Base-by-base conservation (phyloP, 2,888 invertebrate species). In the Ephialtes manifestator region DNA sequence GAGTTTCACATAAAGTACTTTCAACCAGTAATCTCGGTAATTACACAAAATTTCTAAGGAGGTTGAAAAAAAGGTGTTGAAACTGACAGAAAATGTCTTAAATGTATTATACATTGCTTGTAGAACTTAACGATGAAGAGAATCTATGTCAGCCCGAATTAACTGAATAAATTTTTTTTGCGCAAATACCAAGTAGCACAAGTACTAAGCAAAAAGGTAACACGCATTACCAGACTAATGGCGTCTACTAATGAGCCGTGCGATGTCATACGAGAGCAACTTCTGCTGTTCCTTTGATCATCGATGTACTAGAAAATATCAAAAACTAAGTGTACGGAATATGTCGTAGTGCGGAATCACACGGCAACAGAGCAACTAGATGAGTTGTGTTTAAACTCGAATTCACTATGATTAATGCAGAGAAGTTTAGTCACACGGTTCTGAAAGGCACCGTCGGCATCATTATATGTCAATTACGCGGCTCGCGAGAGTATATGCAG, bases 401-500 rank as follows among this genome's bases (percentile, higher is more conserved):
- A 20, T 35, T 55, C 20, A 20, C 13, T 31, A 20, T 53, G 67
- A 76, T 76, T 70, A 43, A 28, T n/a, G 31, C 58, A 55, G 53
- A 67, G 24, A 20, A 43, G 31, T 24, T 48, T 11, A 46, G 31
- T 35, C 35, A 28, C 31, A n/a, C n/a, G 48, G 20, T 48, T 35
- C 58, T 8, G 28, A 74, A 60, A 10, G 39, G 60, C 65, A 60
- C 58, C 7, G 8, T 35, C 31, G 48, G 60, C 51, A 53, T 43
- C 51, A 70, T 63, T 43, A 46, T 63, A 65, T 51, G 76, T 71
- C 65, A 82, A 65, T 71, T 31, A 71, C 35, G 43, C 76, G 13
- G 5, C 43, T 43, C 31, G 48, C 11, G 20, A 71, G 39, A 28
- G 39, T 35, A 60, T 5, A 15, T 24, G 51, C 20, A 15, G 28